These are phyloP conservation scores for Diplazon laetatorius DNA, from an alignment of 2,888 invertebrate species.

Conservation along the genomic window DNA sequence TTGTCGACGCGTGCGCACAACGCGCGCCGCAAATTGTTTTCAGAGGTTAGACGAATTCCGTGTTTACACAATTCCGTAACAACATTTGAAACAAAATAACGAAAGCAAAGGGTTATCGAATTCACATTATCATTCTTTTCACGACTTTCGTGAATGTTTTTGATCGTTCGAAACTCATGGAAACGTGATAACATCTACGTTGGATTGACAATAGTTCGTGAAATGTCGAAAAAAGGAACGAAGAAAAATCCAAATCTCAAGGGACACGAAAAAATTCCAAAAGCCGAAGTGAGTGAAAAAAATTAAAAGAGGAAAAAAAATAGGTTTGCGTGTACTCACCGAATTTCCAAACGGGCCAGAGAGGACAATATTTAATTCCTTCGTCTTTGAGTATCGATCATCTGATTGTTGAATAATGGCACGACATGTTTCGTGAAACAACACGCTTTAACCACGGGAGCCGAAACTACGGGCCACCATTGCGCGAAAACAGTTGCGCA, in stretches of 20 bases:
- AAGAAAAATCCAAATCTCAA: conserved; percentile 68
- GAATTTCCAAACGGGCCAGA: conserved; percentile 38
- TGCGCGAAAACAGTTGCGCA: conserved; percentile 41
- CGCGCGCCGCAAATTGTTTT: conserved; percentile 16
- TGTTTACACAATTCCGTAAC: conserved; percentile 25
- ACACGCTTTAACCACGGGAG: conserved; percentile 54
- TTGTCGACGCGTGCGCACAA: conserved; percentile 36
- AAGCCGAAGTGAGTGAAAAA: conserved; percentile 70
- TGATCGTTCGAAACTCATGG: conserved; percentile 5
- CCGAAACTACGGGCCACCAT: conserved; percentile 39
- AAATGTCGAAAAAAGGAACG: conserved; percentile 75
- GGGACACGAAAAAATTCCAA: conserved; percentile 65
- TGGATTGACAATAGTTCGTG: conserved; percentile 59
- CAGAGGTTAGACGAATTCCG: conserved; percentile 53
- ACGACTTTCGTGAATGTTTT: conserved; percentile 57
- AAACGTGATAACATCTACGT: conserved; percentile 37
- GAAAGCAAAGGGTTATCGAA: neutral
- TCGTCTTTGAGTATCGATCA: conserved; percentile 71
- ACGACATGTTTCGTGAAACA: conserved; percentile 74
- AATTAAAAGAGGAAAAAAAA: neutral
- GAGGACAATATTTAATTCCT: conserved; percentile 52
- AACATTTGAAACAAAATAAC: conserved; percentile 31
- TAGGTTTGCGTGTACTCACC: conserved; percentile 66
- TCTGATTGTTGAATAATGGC: conserved; percentile 69
- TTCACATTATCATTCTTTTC: too few relatives aligned